Conservation (phyloP, 2,888 invertebrate genomes). For the Ophonus ardosiacus region DNA sequence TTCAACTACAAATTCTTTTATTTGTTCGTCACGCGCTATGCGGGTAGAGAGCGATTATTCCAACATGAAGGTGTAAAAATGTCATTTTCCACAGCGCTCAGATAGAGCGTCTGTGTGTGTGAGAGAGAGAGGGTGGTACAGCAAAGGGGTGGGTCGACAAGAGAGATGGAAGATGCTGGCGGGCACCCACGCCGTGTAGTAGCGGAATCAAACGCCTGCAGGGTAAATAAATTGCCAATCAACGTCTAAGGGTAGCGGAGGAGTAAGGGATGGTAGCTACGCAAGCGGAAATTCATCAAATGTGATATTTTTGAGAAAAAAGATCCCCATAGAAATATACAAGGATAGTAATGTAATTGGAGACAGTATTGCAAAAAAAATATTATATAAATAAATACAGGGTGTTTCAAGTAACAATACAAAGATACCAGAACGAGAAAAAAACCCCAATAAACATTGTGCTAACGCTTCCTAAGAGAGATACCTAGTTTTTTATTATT, state of each 20-base stretch:
- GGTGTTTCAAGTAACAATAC: no score
- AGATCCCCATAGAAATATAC: no score
- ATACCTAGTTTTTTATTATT: no score
- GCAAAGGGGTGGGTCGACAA: not conserved
- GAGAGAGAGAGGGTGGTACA: conserved; percentile 14
- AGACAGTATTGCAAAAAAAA: no score
- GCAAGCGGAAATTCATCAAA: conserved; percentile 68
- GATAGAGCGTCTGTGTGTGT: conserved; percentile 2
- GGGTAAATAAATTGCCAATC: conserved; percentile 76
- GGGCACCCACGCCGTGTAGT: conserved; percentile 22
- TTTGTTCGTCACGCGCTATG: conserved; percentile 12
- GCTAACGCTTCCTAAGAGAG: no score
- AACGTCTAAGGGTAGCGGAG: conserved; percentile 70
- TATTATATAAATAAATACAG: no score
- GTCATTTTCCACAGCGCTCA: conserved; percentile 34
- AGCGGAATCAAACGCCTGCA: conserved; percentile 72
- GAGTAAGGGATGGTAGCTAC: conserved; percentile 66
- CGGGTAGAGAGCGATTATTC: conserved; percentile 18
- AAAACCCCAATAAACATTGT: no score
- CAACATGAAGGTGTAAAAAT: conserved; percentile 41
- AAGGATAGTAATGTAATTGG: no score
- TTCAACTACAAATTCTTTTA: not conserved
- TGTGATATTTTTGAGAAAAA: conserved; percentile 65
- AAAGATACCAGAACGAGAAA: no score
- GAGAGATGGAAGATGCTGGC: conserved; percentile 3